Evolutionary conservation across 2,797 vertebrate genomes (phyloP).

Genomic region (Pagetopsis macropterus): DNA sequence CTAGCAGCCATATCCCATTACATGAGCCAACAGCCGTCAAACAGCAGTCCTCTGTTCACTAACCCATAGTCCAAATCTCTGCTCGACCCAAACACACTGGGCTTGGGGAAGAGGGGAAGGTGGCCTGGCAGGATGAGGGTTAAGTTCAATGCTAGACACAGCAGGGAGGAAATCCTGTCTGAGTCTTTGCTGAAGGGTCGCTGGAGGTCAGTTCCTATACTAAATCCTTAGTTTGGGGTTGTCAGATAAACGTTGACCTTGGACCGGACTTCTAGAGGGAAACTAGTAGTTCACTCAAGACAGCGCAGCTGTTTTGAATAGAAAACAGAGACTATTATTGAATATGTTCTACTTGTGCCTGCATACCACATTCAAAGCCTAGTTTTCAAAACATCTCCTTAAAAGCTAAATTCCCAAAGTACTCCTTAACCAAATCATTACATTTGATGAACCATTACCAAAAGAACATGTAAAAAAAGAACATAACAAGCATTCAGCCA

Average conservation of each 20-base stretch:
- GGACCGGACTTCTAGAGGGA: slow-evolving; percentile 34
- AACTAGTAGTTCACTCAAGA: slow-evolving; percentile 17
- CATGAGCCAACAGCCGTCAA: slow-evolving; percentile 63
- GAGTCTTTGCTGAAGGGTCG: slow-evolving; percentile 57
- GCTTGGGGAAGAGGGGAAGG: slow-evolving; percentile 35
- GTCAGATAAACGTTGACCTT: slow-evolving; percentile 69
- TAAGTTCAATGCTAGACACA: slow-evolving; percentile 73
- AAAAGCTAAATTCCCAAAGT: slow-evolving; percentile 31
- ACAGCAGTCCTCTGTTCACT: slow-evolving; percentile 68
- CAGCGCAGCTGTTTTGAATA: slow-evolving; percentile 12
- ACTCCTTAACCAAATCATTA: slow-evolving; percentile 34
- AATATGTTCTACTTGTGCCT: slow-evolving; percentile 22
- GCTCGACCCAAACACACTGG: slow-evolving; percentile 40
- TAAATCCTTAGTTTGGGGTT: slow-evolving; percentile 67
- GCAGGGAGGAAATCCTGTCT: slow-evolving; percentile 75
- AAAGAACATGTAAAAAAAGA: slow-evolving; percentile 16
- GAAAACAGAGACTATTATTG: slow-evolving; percentile 16
- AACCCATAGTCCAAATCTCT: slow-evolving; percentile 44
- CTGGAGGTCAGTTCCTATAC: slow-evolving; percentile 56
- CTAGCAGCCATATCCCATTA: slow-evolving; percentile 70
- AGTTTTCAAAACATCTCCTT: slow-evolving; percentile 33
- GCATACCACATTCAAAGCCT: slow-evolving; percentile 10
- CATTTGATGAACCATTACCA: slow-evolving; percentile 52
- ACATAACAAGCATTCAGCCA: slow-evolving; percentile 29
- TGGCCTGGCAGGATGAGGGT: slow-evolving; percentile 60